Base-by-base conservation (phyloP, 1,140 invertebrate genomes). In the Mamestra configurata region DNA sequence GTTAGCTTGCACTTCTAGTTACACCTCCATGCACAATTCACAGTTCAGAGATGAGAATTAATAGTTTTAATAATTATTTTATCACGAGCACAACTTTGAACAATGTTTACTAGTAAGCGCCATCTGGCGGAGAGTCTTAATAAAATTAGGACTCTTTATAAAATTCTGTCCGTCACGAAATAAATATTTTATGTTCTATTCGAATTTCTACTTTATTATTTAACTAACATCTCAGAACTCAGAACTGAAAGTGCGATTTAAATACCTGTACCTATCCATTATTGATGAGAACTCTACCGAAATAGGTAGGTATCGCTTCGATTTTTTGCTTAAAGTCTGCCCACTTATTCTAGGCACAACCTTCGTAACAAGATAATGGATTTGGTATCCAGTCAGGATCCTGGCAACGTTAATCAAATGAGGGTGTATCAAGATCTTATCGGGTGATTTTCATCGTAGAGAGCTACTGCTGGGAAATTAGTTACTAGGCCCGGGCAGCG, bases 361-460 rank as follows among this genome's bases (percentile, higher is more conserved):
- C 18, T 66, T 66, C 61, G 61, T 66, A 40, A 37, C 35, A 66
- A 40, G 61, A 66, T 66, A 66, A 66, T 66, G 61, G 61, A 66
- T 66, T 66, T 66, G 31, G 61, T 66, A 66, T 66, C 61, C 61
- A 66, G 61, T 11, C 61, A 40, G 61, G 61, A 37, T 66, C 35
- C 61, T 18, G 4, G 35, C 61, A 11, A 37, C 61, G 61, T 66
- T 66, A 66, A 66, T 66, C 61, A 66, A 66, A 66, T 66, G 61
- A 66, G 61, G 61, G 61, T 66, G 61, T 66, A 66, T 66, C 61
- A 66, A 66, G 61, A 66, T 66, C 61, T 66, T 66, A 66, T 66
- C 61, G 61, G n/a, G 61, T 66, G 61, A 66, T 66, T 66, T 66
- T 66, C 61, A 66, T 66, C 61, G 40, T n/a, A 8, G 61, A 20